Percentiles rank a stretch among this genome's conserved stretches.
These are phyloP conservation scores for Andricus quercusramuli DNA, from an alignment of 2,888 invertebrate genomes.

Conservation along the genomic window DNA sequence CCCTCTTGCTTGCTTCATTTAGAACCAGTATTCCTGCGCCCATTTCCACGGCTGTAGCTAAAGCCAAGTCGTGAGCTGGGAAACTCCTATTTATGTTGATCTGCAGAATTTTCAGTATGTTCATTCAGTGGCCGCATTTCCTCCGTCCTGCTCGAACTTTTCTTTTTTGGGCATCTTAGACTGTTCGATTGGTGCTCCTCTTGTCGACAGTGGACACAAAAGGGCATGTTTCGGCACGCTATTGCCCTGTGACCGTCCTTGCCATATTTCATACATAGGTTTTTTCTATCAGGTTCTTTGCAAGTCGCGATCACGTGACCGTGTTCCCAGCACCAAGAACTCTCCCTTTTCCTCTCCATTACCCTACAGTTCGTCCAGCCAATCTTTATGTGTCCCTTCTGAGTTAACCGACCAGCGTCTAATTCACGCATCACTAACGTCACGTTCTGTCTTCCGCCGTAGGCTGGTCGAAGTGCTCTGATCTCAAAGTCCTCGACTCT, in stretches of 20 bases:
- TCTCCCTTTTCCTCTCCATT: slow-evolving; percentile 1
- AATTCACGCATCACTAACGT: slow-evolving; percentile 47
- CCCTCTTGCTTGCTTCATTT: slow-evolving; percentile 32
- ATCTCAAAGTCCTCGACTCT: slow-evolving; percentile 41
- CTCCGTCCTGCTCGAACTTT: no score
- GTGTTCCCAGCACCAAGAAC: not conserved
- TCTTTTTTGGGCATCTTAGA: no score
- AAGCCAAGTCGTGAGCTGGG: not conserved
- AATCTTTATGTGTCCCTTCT: not conserved
- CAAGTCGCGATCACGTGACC: slow-evolving; percentile 51
- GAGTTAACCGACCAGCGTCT: not conserved
- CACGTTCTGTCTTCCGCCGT: slow-evolving; percentile 52
- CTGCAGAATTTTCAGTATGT: no score
- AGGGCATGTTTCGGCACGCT: no score
- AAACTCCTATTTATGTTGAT: no score
- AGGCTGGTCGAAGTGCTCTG: slow-evolving; percentile 54
- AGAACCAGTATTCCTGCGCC: slow-evolving; percentile 20
- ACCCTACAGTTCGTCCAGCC: slow-evolving; percentile 41
- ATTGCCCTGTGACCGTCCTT: no score
- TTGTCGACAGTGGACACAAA: no score
- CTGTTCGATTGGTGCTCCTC: no score
- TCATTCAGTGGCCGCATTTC: no score
- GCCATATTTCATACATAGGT: not conserved
- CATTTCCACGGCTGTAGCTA: not conserved
- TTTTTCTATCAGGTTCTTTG: slow-evolving; percentile 49